Percentiles rank a stretch among this genome's conserved stretches.
These are phyloP conservation scores for Siderastrea siderea DNA, from an alignment of 92 coral and sea anemone species.

Conservation along the genomic window DNA sequence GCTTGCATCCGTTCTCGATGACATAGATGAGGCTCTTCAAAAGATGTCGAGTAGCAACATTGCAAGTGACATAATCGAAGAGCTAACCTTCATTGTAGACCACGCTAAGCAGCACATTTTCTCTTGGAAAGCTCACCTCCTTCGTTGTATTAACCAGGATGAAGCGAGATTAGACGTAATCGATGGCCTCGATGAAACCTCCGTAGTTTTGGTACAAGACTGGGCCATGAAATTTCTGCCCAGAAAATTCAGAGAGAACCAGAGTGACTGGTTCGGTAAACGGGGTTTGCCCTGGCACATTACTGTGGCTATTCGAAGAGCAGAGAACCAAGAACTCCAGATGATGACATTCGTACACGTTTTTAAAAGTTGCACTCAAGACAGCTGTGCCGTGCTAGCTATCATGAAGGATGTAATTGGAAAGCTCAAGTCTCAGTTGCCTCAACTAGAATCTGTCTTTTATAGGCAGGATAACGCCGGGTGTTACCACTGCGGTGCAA, in stretches of 20 bases:
- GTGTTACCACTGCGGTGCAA: constrained; percentile 76
- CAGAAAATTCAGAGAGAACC: constrained; percentile 64
- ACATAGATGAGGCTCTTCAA: background rate
- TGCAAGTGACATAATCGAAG: constrained; percentile 11
- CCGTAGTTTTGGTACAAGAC: constrained; percentile 40
- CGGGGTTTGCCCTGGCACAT: constrained; percentile 71
- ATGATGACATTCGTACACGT: constrained; percentile 75
- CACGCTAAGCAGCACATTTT: constrained; percentile 24
- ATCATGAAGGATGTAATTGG: constrained; percentile 67
- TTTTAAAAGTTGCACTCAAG: constrained; percentile 75
- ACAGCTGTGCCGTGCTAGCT: constrained; percentile 68
- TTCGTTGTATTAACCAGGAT: constrained; percentile 45
- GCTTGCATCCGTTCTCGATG: constrained; percentile 24
- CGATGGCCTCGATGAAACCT: constrained; percentile 32
- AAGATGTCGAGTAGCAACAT: constrained; percentile 9
- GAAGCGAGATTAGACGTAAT: constrained; percentile 28
- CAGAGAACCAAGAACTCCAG: constrained; percentile 57
- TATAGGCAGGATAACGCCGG: constrained; percentile 83
- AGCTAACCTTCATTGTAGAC: constrained; percentile 7
- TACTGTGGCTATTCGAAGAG: constrained; percentile 66
- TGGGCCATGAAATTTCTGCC: constrained; percentile 56
- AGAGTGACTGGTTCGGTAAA: constrained; percentile 73
- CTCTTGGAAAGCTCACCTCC: constrained; percentile 42
- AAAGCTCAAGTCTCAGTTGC: constrained; percentile 75
- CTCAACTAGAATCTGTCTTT: constrained; percentile 47